Percentiles rank a stretch among this genome's conserved stretches.
Conservation (phyloP, 1,140 invertebrate species). For the Zophobas morio region DNA sequence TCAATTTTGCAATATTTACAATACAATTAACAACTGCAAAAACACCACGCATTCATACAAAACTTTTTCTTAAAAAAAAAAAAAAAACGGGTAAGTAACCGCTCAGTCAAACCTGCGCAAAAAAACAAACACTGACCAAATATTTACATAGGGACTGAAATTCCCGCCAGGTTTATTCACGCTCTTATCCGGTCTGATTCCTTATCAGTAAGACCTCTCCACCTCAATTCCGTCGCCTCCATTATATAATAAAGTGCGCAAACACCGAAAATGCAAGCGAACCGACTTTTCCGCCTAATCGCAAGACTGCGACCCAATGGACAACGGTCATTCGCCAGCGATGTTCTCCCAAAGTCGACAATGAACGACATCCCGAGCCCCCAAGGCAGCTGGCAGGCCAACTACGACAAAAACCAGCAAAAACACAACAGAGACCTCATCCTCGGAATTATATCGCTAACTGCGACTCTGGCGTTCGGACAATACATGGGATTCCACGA, state of each 20-base stretch:
- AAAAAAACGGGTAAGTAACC: no score
- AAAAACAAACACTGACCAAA: no score
- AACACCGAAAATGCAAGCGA: not conserved
- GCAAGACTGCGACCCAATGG: not conserved
- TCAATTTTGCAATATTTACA: no score
- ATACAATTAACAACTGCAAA: no score
- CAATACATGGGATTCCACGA: slow-evolving; percentile 14
- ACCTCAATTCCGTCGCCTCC: not conserved
- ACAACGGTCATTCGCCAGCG: not conserved
- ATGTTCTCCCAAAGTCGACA: slow-evolving; percentile 11
- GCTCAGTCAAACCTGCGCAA: no score
- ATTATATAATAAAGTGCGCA: slow-evolving; percentile 6
- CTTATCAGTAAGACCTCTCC: slow-evolving; percentile 4
- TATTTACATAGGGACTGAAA: no score
- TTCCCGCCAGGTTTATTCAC: no score
- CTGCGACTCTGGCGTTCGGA: slow-evolving; percentile 6
- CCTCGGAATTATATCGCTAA: slow-evolving; percentile 1
- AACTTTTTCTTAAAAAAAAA: no score
- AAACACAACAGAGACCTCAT: slow-evolving; percentile 20
- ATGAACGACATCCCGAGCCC: slow-evolving; percentile 28
- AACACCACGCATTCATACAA: no score
- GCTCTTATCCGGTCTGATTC: slow-evolving; percentile 7
- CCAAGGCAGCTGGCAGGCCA: not conserved
- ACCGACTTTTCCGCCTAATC: not conserved
- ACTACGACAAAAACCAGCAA: slow-evolving; percentile 6